Evolutionary conservation across 2,113 vertebrate genomes (phyloP).

Genomic region (Labeo catla): DNA sequence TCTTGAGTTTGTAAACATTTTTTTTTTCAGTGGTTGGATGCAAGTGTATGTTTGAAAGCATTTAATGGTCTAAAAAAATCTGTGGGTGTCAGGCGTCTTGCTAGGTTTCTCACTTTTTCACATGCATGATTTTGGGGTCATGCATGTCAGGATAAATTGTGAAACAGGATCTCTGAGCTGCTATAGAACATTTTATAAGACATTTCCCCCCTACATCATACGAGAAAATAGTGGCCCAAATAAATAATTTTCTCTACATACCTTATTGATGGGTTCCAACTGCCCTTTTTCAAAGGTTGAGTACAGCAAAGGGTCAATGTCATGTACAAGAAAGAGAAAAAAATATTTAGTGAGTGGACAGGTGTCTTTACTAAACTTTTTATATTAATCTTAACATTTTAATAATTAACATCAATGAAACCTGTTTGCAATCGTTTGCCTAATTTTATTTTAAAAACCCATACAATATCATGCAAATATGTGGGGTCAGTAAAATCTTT

Average conservation of each 20-base stretch:
- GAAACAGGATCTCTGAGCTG: background rate
- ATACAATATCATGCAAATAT: background rate
- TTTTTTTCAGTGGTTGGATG: background rate
- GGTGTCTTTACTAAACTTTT: background rate
- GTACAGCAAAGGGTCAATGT: conserved; percentile 34
- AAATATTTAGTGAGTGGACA: background rate
- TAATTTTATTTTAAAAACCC: background rate
- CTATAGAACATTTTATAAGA: background rate
- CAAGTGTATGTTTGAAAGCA: background rate
- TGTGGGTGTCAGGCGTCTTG: background rate
- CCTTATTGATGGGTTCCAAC: conserved; percentile 92
- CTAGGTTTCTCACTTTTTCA: background rate
- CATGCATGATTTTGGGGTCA: no score
- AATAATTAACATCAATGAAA: background rate
- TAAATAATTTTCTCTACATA: conserved; percentile 65
- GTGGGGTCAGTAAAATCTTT: background rate
- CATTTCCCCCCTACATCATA: background rate
- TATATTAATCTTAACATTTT: no score
- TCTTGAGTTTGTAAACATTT: background rate
- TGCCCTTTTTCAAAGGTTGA: conserved; percentile 87
- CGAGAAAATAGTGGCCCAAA: background rate
- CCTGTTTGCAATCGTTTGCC: background rate
- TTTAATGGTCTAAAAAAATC: background rate
- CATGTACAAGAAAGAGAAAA: background rate
- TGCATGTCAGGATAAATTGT: background rate